Percentiles rank a stretch among this genome's conserved stretches.
Conservation (phyloP, 1,140 invertebrate species). For the Drosophila bifasciata region DNA sequence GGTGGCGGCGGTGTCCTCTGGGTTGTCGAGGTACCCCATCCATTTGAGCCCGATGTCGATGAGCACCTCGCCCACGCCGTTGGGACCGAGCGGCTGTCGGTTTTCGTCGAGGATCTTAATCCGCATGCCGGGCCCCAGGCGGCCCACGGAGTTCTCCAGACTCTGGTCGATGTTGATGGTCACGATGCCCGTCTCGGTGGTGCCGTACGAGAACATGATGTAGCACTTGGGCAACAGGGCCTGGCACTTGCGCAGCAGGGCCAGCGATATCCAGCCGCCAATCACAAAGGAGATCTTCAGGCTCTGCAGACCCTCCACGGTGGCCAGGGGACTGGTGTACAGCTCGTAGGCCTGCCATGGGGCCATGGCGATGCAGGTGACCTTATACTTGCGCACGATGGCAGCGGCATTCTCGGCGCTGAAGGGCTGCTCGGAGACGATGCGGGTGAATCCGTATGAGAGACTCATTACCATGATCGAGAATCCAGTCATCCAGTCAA, state of each 20-base stretch:
- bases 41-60: slow-evolving; percentile 50
- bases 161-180: slow-evolving; percentile 36
- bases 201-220: slow-evolving; percentile 57
- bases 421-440: slow-evolving; percentile 43
- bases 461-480: slow-evolving; percentile 43
- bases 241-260: slow-evolving; percentile 38
- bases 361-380: slow-evolving; percentile 33
- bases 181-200: slow-evolving; percentile 53
- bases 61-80: slow-evolving; percentile 63
- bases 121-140: slow-evolving; percentile 34
- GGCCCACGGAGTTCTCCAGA: slow-evolving; percentile 47
- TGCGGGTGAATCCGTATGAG: slow-evolving; percentile 29
- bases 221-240: slow-evolving; percentile 16
- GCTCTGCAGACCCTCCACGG: slow-evolving; percentile 18
- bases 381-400: slow-evolving; percentile 42
- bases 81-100: slow-evolving; percentile 39
- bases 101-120: slow-evolving; percentile 78
- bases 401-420: slow-evolving; percentile 15
- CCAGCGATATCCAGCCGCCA: slow-evolving; percentile 42
- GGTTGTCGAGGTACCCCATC: slow-evolving; percentile 61
- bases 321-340: slow-evolving; percentile 46
- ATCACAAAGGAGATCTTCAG: slow-evolving; percentile 32
- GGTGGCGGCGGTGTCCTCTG: slow-evolving; percentile 46
- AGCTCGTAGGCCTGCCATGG: slow-evolving; percentile 65
- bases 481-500: slow-evolving; percentile 59